Evolutionary conservation across 2,797 vertebrate genomes (phyloP), one percentile per base, ranked within the genome.

Genomic region (Dicrostonyx torquatus): DNA sequence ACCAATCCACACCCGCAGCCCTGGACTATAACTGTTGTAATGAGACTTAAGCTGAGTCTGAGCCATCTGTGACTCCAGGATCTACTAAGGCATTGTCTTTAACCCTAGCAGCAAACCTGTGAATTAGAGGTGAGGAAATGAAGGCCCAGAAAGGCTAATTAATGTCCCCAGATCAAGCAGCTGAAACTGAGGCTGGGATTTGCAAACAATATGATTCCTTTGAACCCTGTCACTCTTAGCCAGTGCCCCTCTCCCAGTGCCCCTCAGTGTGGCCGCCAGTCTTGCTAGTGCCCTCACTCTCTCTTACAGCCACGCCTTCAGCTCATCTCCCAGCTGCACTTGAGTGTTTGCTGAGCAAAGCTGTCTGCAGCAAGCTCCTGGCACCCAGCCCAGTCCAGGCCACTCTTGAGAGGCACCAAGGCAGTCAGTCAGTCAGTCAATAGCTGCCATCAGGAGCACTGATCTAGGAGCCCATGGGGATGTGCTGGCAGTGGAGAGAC

Each of bases 341-440:
- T 31, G 58, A 55, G 20, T 6, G 11, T 31, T 73, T 64, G 53
- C 78, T 14, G 72, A 89, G 73, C 48, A 50, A 82, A 58, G 68
- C 75, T 68, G 45, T 48, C 29, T 83, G 87, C 55, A 86, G 31
- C 34, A 37, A 83, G 64, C 10, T 76, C 62, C 70, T 68, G 76
- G 91, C 70, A 55, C 64, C 79, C 58, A 78, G 93, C 77, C 90
- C 79, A 55, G 84, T n/a, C 76, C 50, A 89, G 77, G 77, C 55
- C 80, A 22, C 90, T 55, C 50, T 64, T 64, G 86, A 95, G 68
- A 83, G 73, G 45, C 90, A n/a, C 6, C 1, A 1, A 53, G 82
- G 31, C 62, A 11, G 40, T 60, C 75, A 58, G 20, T 60, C 75
- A 58, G 20, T 58, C 55, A n/a, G 55, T 89, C 82, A 68, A 15